A percentile compares a stretch with the other conserved stretches of the same genome.
Evolutionary conservation across 2,113 vertebrate genomes (phyloP).

Genomic region (Carassius auratus): DNA sequence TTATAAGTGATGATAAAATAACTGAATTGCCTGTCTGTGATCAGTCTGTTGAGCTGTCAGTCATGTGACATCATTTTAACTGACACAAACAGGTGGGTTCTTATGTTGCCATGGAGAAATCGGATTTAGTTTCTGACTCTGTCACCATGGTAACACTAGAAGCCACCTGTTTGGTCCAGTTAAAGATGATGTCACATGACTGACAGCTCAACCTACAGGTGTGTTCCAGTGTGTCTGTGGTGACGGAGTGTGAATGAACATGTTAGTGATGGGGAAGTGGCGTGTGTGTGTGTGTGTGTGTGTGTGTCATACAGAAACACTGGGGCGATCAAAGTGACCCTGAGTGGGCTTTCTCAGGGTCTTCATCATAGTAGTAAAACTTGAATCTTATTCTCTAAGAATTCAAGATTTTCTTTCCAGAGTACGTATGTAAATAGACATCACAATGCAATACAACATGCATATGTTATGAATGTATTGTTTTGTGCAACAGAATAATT

Average conservation of each 20-base stretch:
- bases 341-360: not conserved
- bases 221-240: not conserved
- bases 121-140: not conserved
- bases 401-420: not conserved
- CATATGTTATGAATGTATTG: not conserved
- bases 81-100: not conserved
- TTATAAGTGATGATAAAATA: too few relatives aligned
- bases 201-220: not conserved
- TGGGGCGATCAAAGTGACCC: not conserved
- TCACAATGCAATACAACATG: not conserved
- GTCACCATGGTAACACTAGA: not conserved
- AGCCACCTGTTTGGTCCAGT: not conserved
- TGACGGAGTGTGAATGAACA: conserved; percentile 33
- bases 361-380: not conserved
- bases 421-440: not conserved
- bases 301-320: conserved; percentile 10
- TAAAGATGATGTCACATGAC: not conserved
- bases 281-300: not conserved
- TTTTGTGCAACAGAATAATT: not conserved
- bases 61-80: too few relatives aligned
- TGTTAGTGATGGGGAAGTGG: conserved; percentile 21
- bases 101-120: not conserved
- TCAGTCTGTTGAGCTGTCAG: too few relatives aligned
- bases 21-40: too few relatives aligned
- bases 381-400: not conserved